Evolutionary conservation across 2,888 invertebrate genomes (phyloP).

Genomic region (Yponomeuta cagnagella): DNA sequence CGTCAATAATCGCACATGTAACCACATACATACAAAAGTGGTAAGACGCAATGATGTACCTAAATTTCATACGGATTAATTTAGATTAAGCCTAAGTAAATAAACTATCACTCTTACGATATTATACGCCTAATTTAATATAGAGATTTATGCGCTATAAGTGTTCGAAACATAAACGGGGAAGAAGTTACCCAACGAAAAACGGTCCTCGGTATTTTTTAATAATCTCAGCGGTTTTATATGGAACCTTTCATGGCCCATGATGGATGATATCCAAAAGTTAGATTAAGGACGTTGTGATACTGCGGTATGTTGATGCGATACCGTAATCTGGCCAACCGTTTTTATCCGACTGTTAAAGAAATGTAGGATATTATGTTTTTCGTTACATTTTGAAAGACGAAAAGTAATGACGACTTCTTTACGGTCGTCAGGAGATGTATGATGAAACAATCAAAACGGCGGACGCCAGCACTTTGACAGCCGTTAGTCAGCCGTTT

Average conservation of each 20-base stretch:
- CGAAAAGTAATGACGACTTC: no score
- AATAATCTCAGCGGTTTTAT: slow-evolving; percentile 10
- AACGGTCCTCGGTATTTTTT: slow-evolving; percentile 5
- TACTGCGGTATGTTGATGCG: slow-evolving; percentile 20
- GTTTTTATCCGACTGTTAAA: background rate
- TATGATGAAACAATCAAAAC: no score
- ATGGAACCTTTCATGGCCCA: slow-evolving; percentile 11
- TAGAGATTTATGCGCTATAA: background rate
- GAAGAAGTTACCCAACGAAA: background rate
- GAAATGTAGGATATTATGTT: no score
- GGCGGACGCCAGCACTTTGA: no score
- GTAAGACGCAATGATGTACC: no score
- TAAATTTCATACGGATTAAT: no score
- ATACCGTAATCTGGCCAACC: background rate
- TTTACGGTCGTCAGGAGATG: no score
- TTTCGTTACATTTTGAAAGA: no score
- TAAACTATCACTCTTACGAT: background rate
- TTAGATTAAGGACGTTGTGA: slow-evolving; percentile 40
- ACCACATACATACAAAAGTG: no score
- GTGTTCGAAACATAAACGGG: background rate
- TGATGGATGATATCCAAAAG: slow-evolving; percentile 39
- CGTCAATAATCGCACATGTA: no score
- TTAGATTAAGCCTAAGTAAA: background rate
- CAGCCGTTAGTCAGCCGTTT: no score
- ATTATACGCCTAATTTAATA: no score